Percentiles rank a stretch among this genome's conserved stretches.
phyloP scores from a whole-genome alignment of 2,113 vertebrate species.

The Gasterosteus nipponicus region DNA sequence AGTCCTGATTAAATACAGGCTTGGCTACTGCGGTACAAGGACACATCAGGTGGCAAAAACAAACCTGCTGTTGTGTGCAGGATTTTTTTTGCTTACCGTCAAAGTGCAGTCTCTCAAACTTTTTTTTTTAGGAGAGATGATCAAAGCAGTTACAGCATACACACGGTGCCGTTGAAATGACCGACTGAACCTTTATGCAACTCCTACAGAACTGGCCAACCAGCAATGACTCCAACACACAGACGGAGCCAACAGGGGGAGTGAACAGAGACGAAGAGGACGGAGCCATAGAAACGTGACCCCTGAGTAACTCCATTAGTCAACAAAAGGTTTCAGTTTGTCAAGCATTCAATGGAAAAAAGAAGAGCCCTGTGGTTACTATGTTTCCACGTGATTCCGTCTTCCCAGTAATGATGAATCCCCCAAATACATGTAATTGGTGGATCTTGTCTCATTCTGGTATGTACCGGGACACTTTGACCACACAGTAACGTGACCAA shows the following conservation, averaged over 20 bases:
- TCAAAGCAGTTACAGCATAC: neutral
- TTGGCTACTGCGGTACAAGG: neutral
- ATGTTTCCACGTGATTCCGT: no score
- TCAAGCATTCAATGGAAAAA: neutral
- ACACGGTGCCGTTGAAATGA: slow-evolving; percentile 3
- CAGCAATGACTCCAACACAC: slow-evolving; percentile 21
- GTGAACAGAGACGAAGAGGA: slow-evolving; percentile 14
- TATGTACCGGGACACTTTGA: neutral
- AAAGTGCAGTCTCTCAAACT: neutral
- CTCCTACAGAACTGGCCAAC: slow-evolving; percentile 63
- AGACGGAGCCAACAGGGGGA: slow-evolving; percentile 60
- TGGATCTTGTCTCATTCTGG: slow-evolving; percentile 1
- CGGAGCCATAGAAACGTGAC: neutral
- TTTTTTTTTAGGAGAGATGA: neutral
- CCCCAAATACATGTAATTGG: no score
- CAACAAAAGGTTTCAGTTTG: neutral
- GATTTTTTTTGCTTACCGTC: neutral
- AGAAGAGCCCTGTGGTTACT: neutral
- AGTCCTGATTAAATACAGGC: neutral
- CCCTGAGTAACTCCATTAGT: neutral
- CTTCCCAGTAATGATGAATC: no score
- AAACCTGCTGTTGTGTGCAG: neutral
- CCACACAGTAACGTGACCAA: neutral
- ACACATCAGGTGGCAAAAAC: neutral
- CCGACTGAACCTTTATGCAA: slow-evolving; percentile 18